Conservation (phyloP, 2,113 vertebrate species). For the Lipotes vexillifer region DNA sequence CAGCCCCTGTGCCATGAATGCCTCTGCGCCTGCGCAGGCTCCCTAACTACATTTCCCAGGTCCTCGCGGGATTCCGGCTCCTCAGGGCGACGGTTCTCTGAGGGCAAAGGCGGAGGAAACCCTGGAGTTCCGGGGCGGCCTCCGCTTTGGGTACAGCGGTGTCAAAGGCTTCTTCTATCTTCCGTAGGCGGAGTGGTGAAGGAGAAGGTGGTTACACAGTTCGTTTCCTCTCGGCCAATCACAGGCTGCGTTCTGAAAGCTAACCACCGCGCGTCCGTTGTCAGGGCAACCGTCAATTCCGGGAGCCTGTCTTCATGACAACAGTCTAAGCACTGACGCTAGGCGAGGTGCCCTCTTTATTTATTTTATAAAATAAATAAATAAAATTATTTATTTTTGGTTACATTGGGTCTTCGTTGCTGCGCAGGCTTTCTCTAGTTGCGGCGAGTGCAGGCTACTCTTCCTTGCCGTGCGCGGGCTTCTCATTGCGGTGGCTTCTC, state of each 20-base stretch:
- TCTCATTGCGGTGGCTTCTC: too few relatives aligned
- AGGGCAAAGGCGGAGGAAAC: neutral
- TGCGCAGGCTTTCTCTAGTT: too few relatives aligned
- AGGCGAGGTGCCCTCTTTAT: neutral
- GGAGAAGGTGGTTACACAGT: neutral
- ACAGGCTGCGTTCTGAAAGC: neutral
- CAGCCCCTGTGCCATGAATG: neutral
- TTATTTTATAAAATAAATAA: too few relatives aligned
- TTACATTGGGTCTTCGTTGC: too few relatives aligned
- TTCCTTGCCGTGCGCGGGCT: too few relatives aligned
- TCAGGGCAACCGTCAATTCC: neutral
- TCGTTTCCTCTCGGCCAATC: neutral
- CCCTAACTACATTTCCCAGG: neutral
- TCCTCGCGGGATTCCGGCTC: neutral
- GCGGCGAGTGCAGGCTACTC: too few relatives aligned
- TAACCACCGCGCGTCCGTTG: neutral
- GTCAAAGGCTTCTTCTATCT: neutral
- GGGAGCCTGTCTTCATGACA: neutral
- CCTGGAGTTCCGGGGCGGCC: neutral
- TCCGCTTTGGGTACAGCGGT: too few relatives aligned
- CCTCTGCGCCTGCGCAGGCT: neutral
- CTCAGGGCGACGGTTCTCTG: neutral
- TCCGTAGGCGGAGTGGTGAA: neutral
- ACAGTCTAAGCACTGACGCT: neutral
- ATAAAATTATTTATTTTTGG: too few relatives aligned